A percentile compares a stretch with the other conserved stretches of the same genome.
These are phyloP conservation scores for Biston betularia DNA, from an alignment of 2,888 invertebrate species.

Conservation along the genomic window DNA sequence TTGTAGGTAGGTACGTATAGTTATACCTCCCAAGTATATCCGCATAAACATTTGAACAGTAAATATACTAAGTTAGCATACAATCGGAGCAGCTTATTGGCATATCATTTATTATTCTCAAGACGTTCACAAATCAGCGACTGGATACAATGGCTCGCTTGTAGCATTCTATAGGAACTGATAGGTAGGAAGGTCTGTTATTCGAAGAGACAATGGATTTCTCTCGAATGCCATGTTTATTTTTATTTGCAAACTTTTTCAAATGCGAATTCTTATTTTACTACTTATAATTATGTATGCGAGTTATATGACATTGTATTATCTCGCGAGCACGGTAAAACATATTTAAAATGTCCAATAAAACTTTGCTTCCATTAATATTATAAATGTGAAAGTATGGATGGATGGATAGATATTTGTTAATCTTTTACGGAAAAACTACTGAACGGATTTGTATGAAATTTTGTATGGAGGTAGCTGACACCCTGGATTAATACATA, in stretches of 20 bases:
- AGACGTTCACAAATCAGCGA: conserved; percentile 66
- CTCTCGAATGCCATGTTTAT: conserved; percentile 53
- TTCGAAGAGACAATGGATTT: conserved; percentile 66
- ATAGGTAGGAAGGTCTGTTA: conserved; percentile 47
- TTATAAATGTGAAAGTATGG: too few species aligned
- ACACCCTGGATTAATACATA: too few species aligned
- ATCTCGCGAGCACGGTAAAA: not conserved
- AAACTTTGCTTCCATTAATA: too few species aligned
- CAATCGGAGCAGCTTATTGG: conserved; percentile 56
- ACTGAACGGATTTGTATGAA: too few species aligned
- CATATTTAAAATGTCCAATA: not conserved
- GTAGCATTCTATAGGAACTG: conserved; percentile 53
- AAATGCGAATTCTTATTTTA: not conserved
- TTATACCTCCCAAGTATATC: conserved; percentile 21
- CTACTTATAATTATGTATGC: not conserved
- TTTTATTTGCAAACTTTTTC: conserved; percentile 40
- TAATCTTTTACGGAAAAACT: too few species aligned
- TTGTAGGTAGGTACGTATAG: too few species aligned
- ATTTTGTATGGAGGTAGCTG: too few species aligned
- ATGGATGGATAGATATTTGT: too few species aligned
- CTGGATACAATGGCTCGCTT: conserved; percentile 62
- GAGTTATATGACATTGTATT: conserved; percentile 4
- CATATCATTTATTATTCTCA: conserved; percentile 71
- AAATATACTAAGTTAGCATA: conserved; percentile 50
- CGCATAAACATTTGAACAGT: conserved; percentile 22